A percentile compares a stretch with the other conserved stretches of the same genome.
phyloP scores from a whole-genome alignment of 2,113 vertebrate genomes.

The Notarius quadriscutis region DNA sequence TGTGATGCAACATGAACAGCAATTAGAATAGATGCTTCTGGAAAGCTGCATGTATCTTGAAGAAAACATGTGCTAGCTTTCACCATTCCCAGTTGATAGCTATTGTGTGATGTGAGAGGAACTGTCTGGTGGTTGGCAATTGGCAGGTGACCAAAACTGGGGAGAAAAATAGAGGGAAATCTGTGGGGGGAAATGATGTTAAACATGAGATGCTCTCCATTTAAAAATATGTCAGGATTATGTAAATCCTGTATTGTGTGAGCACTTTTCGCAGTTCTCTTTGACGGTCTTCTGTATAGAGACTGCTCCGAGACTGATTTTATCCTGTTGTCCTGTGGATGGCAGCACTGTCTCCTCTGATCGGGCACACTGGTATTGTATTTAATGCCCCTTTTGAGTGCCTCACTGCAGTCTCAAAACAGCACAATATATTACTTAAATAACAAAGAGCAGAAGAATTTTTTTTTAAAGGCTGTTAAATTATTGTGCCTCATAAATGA shows the following conservation, averaged over 20 bases:
- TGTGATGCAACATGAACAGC: not conserved
- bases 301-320: conserved; percentile 14
- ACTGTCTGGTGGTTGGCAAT: not conserved
- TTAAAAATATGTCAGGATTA: not conserved
- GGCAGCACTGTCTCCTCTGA: conserved; percentile 50
- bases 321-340: conserved; percentile 45
- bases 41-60: not conserved
- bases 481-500: not conserved
- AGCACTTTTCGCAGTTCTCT: not conserved
- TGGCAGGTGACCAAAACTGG: not conserved
- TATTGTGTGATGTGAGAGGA: not conserved
- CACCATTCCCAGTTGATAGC: not conserved
- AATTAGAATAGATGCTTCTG: not conserved
- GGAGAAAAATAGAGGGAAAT: not conserved
- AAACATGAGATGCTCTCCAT: not conserved
- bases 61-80: not conserved
- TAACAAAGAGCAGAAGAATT: conserved; percentile 17
- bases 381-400: conserved; percentile 27
- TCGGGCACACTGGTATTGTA: conserved; percentile 28
- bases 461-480: conserved; percentile 7
- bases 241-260: not conserved
- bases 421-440: conserved; percentile 1
- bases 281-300: not conserved
- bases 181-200: not conserved
- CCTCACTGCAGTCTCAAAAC: conserved; percentile 8